phyloP scores from a whole-genome alignment of 2,113 vertebrate species.

The Peromyscus leucopus region DNA sequence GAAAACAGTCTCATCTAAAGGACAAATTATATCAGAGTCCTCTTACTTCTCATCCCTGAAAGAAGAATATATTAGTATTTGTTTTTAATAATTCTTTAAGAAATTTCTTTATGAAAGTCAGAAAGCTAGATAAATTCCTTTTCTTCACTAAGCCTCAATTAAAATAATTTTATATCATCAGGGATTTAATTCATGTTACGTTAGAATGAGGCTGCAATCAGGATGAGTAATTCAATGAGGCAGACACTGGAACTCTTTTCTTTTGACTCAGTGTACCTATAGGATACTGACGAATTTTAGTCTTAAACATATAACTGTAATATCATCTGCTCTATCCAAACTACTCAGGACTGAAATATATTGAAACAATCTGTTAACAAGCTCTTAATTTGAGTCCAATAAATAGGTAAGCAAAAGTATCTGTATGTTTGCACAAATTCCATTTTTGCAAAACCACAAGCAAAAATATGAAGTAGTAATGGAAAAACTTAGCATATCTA shows the following conservation, averaged over 20 bases:
- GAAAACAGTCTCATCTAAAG: conserved; percentile 41
- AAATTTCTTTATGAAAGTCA: not conserved
- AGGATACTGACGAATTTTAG: not conserved
- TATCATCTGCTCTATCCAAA: not conserved
- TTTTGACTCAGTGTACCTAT: not conserved
- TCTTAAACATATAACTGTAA: not conserved
- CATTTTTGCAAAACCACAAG: not conserved
- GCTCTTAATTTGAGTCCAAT: not conserved
- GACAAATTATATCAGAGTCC: conserved; percentile 9
- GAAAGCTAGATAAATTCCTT: conserved; percentile 5
- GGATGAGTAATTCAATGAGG: not conserved
- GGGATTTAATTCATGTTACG: not conserved
- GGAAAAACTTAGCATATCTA: not conserved
- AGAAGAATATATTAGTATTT: conserved; percentile 8
- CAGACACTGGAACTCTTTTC: not conserved
- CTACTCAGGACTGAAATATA: not conserved
- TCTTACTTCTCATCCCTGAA: not conserved
- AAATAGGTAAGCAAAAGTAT: not conserved
- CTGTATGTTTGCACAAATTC: not conserved
- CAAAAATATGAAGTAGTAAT: not conserved
- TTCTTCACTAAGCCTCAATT: not conserved
- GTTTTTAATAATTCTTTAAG: conserved; percentile 50
- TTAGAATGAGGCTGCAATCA: not conserved
- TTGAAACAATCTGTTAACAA: not conserved
- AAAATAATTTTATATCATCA: conserved; percentile 37